Percentiles rank a stretch among this genome's conserved stretches.
phyloP scores from a whole-genome alignment of 2,888 invertebrate species.

The Matsumyia berberina region DNA sequence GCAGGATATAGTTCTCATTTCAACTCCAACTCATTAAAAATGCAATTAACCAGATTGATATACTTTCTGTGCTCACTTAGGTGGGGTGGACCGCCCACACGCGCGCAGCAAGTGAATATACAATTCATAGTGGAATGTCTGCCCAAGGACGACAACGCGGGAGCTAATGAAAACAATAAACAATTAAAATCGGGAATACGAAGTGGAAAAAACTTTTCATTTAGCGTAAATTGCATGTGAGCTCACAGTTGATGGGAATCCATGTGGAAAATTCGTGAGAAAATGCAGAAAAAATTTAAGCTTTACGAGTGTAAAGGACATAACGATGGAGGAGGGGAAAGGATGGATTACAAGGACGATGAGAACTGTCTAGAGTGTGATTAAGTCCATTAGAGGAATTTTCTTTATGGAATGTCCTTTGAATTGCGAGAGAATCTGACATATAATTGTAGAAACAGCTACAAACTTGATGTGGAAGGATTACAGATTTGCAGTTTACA shows the following conservation, averaged over 20 bases:
- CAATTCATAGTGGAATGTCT: not conserved
- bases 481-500: no score
- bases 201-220: slow-evolving; percentile 39
- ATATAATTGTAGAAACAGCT: no score
- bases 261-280: no score
- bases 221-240: slow-evolving; percentile 1
- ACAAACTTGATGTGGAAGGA: no score
- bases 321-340: not conserved
- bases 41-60: slow-evolving; percentile 72
- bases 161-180: slow-evolving; percentile 58
- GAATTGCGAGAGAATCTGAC: no score
- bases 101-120: not conserved
- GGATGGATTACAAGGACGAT: no score
- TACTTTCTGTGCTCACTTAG: slow-evolving; percentile 38
- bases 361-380: no score
- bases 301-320: slow-evolving; percentile 14
- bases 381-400: no score
- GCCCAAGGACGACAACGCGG: slow-evolving; percentile 16
- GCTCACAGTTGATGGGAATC: slow-evolving; percentile 26
- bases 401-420: no score
- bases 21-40: slow-evolving; percentile 67
- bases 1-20: not conserved
- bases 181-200: slow-evolving; percentile 46
- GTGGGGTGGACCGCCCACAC: not conserved
- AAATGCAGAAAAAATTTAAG: slow-evolving; percentile 37